These are phyloP conservation scores for Sebastes diaconus DNA, from an alignment of 2,797 vertebrate species.

Conservation along the genomic window DNA sequence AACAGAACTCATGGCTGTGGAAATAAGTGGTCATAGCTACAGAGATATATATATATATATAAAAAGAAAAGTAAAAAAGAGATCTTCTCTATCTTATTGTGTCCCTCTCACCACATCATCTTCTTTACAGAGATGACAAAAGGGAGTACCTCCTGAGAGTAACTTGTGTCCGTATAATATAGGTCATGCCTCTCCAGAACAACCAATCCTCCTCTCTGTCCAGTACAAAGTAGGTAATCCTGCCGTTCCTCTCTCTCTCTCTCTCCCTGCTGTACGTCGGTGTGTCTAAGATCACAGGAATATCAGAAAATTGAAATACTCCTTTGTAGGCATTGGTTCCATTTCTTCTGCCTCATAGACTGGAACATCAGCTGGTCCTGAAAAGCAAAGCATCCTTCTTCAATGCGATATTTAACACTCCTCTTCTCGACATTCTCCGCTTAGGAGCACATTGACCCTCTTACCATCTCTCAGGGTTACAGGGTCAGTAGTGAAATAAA, in stretches of 20 bases:
- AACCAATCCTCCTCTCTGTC: conserved; percentile 9
- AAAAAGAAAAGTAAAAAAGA: not conserved
- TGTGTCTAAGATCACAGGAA: conserved; percentile 8
- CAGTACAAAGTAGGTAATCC: conserved; percentile 15
- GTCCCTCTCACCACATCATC: conserved; percentile 5
- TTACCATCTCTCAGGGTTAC: not conserved
- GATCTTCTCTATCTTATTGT: conserved; percentile 6
- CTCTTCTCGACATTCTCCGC: not conserved
- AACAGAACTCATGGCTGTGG: conserved; percentile 81
- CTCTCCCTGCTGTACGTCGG: not conserved
- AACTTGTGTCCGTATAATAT: conserved; percentile 57
- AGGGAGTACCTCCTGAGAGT: conserved; percentile 39
- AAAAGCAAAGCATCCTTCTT: conserved; percentile 23
- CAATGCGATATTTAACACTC: not conserved
- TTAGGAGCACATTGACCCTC: not conserved
- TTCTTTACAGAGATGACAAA: conserved; percentile 33
- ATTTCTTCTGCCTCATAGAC: not conserved
- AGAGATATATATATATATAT: not conserved
- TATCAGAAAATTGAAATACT: not conserved
- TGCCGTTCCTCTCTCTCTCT: not conserved
- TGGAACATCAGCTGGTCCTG: not conserved
- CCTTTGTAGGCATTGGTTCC: not conserved
- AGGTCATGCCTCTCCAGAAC: conserved; percentile 55
- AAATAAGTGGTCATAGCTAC: conserved; percentile 80
- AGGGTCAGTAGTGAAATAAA: conserved; percentile 3